These are phyloP conservation scores for Enteromius trimaculatus DNA, from an alignment of 2,797 vertebrate genomes.

Conservation along the genomic window DNA sequence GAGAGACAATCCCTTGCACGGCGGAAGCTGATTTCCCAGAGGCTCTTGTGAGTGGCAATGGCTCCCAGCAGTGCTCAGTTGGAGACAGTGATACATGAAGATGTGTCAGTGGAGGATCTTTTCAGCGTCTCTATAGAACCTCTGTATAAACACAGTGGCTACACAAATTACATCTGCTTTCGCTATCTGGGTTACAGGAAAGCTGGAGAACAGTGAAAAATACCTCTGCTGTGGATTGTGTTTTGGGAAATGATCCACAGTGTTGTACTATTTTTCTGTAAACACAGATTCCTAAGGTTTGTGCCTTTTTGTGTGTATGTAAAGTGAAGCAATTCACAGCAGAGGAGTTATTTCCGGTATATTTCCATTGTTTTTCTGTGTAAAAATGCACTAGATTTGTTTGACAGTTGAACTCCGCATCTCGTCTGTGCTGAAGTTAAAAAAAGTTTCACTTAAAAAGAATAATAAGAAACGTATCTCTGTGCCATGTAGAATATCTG, in stretches of 20 bases:
- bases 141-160: constrained; percentile 32
- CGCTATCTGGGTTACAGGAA: constrained; percentile 47
- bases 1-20: constrained; percentile 21
- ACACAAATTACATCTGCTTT: constrained; percentile 26
- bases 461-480: not conserved
- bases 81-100: constrained; percentile 55
- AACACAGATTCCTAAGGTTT: constrained; percentile 11
- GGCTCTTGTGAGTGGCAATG: constrained; percentile 46
- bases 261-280: not conserved
- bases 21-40: constrained; percentile 50
- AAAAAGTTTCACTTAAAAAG: not conserved
- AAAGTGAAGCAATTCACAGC: not conserved
- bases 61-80: constrained; percentile 49
- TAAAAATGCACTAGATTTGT: not conserved
- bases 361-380: not conserved
- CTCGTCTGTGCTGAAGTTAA: not conserved
- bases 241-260: constrained; percentile 29
- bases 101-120: constrained; percentile 46
- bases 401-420: not conserved
- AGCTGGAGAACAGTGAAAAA: constrained; percentile 31
- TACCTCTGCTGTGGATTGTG: not conserved
- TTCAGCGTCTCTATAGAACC: constrained; percentile 42
- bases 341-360: not conserved
- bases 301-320: not conserved
- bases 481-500: too few species aligned